These are phyloP conservation scores for Tragulus kanchil DNA, from an alignment of 2,113 vertebrate genomes.

Conservation along the genomic window DNA sequence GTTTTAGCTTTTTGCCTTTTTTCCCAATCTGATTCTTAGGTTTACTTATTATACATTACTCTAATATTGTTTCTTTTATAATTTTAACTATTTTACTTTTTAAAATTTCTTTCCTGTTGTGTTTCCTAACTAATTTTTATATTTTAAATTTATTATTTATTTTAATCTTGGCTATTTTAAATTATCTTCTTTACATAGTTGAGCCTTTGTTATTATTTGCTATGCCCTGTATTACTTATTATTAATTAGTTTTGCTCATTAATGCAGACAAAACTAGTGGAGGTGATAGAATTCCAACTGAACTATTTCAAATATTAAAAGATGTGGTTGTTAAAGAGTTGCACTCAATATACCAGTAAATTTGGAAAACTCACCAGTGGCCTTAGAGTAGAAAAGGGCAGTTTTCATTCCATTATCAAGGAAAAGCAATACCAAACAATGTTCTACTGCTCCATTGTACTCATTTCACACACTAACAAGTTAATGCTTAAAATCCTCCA, in stretches of 20 bases:
- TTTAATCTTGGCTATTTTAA: neutral
- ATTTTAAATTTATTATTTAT: neutral
- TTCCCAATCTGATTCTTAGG: neutral
- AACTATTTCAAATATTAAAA: too few species aligned
- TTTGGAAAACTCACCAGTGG: too few species aligned
- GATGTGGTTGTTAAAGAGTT: too few species aligned
- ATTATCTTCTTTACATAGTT: neutral
- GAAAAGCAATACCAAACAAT: too few species aligned
- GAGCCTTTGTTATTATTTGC: neutral
- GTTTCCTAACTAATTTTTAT: neutral
- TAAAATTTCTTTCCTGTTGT: neutral
- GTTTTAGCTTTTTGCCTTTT: neutral
- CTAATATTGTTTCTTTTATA: neutral
- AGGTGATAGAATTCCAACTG: too few species aligned
- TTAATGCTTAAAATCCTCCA: too few species aligned
- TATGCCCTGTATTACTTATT: neutral
- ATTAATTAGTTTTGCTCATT: neutral
- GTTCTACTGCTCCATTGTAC: too few species aligned
- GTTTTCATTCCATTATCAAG: too few species aligned
- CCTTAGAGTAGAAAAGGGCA: too few species aligned
- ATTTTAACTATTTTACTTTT: neutral
- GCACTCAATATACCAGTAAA: too few species aligned
- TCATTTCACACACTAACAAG: too few species aligned
- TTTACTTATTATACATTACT: neutral
- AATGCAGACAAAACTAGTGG: too few species aligned